Percentiles rank a stretch among this genome's conserved stretches.
Conservation (phyloP, 2,797 vertebrate species). For the Sebastiscus tertius region DNA sequence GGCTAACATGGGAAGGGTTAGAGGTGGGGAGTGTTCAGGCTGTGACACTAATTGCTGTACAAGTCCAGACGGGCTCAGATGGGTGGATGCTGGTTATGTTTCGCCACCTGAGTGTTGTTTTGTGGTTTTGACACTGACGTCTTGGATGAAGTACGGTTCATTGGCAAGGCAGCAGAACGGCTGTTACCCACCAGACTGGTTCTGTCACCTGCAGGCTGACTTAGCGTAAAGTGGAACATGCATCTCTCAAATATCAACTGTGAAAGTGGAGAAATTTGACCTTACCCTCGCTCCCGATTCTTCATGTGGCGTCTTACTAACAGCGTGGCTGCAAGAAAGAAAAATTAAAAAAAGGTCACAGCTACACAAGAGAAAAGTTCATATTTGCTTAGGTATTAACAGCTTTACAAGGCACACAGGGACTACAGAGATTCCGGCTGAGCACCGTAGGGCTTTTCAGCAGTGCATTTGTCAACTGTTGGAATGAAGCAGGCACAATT, state of each 20-base stretch:
- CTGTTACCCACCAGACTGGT: conserved; percentile 81
- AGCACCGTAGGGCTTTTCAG: conserved; percentile 1
- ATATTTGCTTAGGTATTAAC: conserved; percentile 53
- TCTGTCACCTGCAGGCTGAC: conserved; percentile 65
- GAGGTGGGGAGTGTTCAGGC: conserved; percentile 46
- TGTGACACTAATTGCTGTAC: conserved; percentile 65
- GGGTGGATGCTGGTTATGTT: conserved; percentile 65
- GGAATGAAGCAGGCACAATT: conserved; percentile 11
- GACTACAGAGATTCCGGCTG: conserved; percentile 8
- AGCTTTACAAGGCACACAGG: conserved; percentile 32
- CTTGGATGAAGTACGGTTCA: conserved; percentile 42
- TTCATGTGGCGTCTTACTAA: conserved; percentile 71
- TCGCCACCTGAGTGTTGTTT: conserved; percentile 47
- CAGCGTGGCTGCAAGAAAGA: conserved; percentile 62
- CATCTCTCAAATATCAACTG: conserved; percentile 14
- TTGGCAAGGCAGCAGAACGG: conserved; percentile 47
- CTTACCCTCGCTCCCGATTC: conserved; percentile 81
- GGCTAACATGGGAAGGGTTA: conserved; percentile 36
- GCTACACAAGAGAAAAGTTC: conserved; percentile 38
- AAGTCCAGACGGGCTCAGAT: conserved; percentile 69
- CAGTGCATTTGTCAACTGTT: conserved; percentile 25
- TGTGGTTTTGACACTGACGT: conserved; percentile 47
- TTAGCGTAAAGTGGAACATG: conserved; percentile 27
- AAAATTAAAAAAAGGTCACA: conserved; percentile 41
- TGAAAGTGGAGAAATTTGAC: neutral